Base-by-base conservation (phyloP, 1,140 invertebrate species). In the Carcinoscorpius rotundicauda region DNA sequence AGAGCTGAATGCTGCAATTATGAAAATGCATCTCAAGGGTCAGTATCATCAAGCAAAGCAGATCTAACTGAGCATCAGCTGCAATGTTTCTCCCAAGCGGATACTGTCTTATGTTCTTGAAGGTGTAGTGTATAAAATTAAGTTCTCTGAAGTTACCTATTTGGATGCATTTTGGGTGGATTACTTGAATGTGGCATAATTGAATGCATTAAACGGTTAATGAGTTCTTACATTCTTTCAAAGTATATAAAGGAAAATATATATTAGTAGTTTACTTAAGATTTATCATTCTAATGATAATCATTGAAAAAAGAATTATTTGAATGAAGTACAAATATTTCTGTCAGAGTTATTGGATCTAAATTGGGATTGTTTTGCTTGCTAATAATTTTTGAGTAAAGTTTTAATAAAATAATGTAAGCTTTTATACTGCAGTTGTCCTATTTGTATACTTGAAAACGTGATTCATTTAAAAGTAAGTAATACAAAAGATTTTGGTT, bases 61-160 rank as follows among this genome's bases (percentile, higher is more conserved):
- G 72, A 75, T 52, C 70, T 71, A 52, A 52, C 75, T 6, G 75
- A 77, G 57, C 60, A 72, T 53, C 73, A 76, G 64, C 71, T 76
- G 69, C 76, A 78, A 62, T 72, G 72, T 63, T 77, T 78, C 65
- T 65, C 66, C 52, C 76, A 77, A 61, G 74, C 76, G 4, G 73
- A 69, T 65, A 73, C 70, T 29, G 74, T 76, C 57, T 70, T 78
- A 29, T 73, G 75, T 66, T 71, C 74, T 49, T 61, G 76, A 75
- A 9, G 74, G 74, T 50, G 74, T 78, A 63, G 70, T 77, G 49
- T 78, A 76, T 75, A 75, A 77, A 67, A 76, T 78, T 48, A 77
- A 75, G 60, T 78, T 77, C 66, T 74, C 75, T 52, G 76, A 78
- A 69, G 66, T 77, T 52, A 75, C 75, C 5, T 76, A 77, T 66